Evolutionary conservation across 2,888 invertebrate genomes (phyloP).

Genomic region (Neria commutata): DNA sequence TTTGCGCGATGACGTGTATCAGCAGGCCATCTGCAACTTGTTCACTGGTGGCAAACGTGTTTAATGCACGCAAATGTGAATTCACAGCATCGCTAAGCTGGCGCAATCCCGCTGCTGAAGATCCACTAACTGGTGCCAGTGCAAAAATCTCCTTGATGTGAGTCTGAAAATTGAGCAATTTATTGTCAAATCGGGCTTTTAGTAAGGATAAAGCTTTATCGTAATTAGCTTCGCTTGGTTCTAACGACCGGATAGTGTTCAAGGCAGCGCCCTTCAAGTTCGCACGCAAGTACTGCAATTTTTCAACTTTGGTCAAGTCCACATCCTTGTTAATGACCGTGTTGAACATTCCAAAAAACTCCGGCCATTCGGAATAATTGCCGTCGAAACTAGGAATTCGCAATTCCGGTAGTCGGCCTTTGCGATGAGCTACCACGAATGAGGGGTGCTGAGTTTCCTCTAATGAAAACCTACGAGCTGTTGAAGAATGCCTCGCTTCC

Average conservation of each 20-base stretch:
- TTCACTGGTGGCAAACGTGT: background rate
- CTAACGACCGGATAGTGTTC: too few relatives aligned
- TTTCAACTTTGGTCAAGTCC: background rate
- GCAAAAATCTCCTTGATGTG: background rate
- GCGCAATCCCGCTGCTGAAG: background rate
- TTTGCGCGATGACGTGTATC: background rate
- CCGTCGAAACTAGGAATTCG: slow-evolving; percentile 4
- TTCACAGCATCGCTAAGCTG: background rate
- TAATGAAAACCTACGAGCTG: slow-evolving; percentile 3
- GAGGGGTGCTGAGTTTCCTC: slow-evolving; percentile 4
- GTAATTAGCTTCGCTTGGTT: too few relatives aligned
- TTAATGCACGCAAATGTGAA: too few relatives aligned
- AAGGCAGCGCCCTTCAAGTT: background rate
- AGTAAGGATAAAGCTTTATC: background rate
- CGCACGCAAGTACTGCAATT: background rate
- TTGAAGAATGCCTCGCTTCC: slow-evolving; percentile 8
- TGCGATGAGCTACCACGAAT: background rate
- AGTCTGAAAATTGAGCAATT: background rate
- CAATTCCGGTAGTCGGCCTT: background rate
- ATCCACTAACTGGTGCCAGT: background rate
- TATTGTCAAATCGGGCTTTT: background rate
- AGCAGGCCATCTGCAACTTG: background rate
- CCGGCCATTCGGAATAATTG: slow-evolving; percentile 8
- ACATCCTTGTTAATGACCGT: background rate
- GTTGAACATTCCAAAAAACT: slow-evolving; percentile 8